phyloP scores from a whole-genome alignment of 2,888 invertebrate genomes.

The Helobdella robusta region DNA sequence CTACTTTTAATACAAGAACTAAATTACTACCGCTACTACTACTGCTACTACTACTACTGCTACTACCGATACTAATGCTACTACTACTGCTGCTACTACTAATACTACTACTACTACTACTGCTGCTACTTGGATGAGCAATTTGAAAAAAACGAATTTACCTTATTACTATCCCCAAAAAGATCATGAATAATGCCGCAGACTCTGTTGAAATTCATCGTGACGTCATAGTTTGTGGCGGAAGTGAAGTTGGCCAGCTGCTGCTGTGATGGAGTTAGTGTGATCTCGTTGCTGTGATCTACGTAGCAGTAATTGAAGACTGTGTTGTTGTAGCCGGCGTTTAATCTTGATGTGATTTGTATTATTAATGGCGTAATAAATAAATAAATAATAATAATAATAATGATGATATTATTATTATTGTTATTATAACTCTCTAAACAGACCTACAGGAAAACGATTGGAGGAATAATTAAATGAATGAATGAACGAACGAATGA shows the following conservation, averaged over 20 bases:
- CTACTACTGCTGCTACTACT: too few relatives aligned
- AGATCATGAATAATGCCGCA: slow-evolving; percentile 52
- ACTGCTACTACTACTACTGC: too few relatives aligned
- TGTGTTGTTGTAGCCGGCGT: slow-evolving; percentile 63
- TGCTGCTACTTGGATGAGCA: neutral
- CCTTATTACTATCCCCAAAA: slow-evolving; percentile 23
- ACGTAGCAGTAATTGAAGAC: slow-evolving; percentile 68
- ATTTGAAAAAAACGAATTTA: neutral
- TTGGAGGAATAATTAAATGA: too few relatives aligned
- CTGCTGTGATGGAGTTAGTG: slow-evolving; percentile 56
- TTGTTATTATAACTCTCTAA: too few relatives aligned
- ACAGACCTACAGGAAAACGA: too few relatives aligned
- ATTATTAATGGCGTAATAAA: neutral
- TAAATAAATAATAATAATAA: neutral
- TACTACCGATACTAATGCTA: too few relatives aligned
- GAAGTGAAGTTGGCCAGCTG: slow-evolving; percentile 35
- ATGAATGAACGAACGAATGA: too few relatives aligned
- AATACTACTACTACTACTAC: too few relatives aligned
- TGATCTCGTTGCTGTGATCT: slow-evolving; percentile 63
- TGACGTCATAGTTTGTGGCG: slow-evolving; percentile 55
- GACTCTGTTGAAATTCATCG: slow-evolving; percentile 63
- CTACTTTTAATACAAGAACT: too few relatives aligned
- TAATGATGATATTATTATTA: too few relatives aligned
- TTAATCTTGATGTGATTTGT: slow-evolving; percentile 44
- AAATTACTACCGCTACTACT: too few relatives aligned